Percentiles rank a stretch among this genome's conserved stretches.
Conservation (phyloP, 1,140 invertebrate genomes). For the Thaumatotibia leucotreta region DNA sequence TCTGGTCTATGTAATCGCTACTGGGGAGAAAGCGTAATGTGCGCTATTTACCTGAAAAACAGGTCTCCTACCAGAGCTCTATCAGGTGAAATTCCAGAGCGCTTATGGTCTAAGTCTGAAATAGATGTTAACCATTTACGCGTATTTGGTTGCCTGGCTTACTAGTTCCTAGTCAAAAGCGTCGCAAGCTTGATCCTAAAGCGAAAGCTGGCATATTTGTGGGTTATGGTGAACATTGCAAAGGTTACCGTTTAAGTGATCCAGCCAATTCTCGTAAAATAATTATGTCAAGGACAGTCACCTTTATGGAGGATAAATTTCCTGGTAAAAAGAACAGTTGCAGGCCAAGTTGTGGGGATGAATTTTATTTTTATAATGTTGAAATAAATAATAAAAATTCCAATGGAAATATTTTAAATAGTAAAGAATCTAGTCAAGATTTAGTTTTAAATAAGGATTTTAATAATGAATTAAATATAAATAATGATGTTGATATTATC, state of each 20-base stretch:
- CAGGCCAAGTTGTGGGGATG: background rate
- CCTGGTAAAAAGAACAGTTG: background rate
- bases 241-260: slow-evolving; percentile 19
- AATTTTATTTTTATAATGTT: background rate
- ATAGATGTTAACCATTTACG: slow-evolving; percentile 43
- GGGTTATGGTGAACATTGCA: slow-evolving; percentile 16
- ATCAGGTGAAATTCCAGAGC: slow-evolving; percentile 27
- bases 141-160: slow-evolving; percentile 58
- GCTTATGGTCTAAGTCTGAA: slow-evolving; percentile 37
- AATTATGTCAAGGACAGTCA: background rate
- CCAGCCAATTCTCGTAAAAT: background rate
- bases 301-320: slow-evolving; percentile 13
- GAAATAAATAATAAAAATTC: background rate
- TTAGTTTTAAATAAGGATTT: background rate
- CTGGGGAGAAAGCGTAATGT: slow-evolving; percentile 28
- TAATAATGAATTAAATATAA: background rate
- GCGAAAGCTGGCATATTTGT: slow-evolving; percentile 17
- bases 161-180: slow-evolving; percentile 37
- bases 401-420: background rate
- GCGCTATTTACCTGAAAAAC: slow-evolving; percentile 30
- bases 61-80: slow-evolving; percentile 26
- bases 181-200: slow-evolving; percentile 45
- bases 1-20: slow-evolving; percentile 26
- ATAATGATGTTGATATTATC: background rate
- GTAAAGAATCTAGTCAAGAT: background rate